Conservation (phyloP, 2,797 vertebrate species). For the Squalus acanthias region DNA sequence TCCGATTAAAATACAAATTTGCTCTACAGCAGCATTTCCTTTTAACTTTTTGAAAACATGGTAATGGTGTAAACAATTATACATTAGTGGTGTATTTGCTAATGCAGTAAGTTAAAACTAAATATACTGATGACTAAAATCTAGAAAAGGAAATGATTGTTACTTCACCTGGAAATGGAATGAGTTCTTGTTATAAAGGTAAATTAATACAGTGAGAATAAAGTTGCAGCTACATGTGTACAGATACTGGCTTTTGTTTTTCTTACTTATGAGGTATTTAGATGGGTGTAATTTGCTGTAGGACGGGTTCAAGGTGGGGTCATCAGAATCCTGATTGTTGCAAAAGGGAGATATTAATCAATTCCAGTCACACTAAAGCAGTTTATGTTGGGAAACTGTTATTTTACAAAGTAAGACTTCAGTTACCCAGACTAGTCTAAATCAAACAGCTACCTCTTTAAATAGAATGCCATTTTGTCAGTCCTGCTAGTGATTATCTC, state of each 20-base stretch:
- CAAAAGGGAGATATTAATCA: background rate
- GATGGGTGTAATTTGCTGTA: background rate
- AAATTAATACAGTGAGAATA: background rate
- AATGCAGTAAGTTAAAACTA: background rate
- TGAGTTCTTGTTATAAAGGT: background rate
- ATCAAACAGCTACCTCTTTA: background rate
- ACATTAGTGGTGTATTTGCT: background rate
- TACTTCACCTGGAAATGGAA: background rate
- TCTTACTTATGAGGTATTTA: background rate
- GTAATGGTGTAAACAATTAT: background rate
- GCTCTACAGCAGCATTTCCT: background rate
- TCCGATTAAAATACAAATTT: background rate
- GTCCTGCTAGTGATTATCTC: conserved; percentile 1
- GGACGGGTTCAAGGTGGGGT: background rate
- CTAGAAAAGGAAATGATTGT: background rate
- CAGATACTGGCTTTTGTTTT: background rate
- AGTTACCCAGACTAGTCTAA: background rate
- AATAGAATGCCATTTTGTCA: background rate
- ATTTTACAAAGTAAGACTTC: background rate
- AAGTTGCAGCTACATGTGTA: background rate
- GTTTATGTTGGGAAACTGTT: background rate
- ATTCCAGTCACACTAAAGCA: background rate
- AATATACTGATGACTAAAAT: background rate
- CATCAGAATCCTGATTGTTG: background rate
- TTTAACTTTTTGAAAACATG: background rate